These are phyloP conservation scores for Julus scanicus DNA, from an alignment of 2,888 invertebrate genomes.

Conservation along the genomic window DNA sequence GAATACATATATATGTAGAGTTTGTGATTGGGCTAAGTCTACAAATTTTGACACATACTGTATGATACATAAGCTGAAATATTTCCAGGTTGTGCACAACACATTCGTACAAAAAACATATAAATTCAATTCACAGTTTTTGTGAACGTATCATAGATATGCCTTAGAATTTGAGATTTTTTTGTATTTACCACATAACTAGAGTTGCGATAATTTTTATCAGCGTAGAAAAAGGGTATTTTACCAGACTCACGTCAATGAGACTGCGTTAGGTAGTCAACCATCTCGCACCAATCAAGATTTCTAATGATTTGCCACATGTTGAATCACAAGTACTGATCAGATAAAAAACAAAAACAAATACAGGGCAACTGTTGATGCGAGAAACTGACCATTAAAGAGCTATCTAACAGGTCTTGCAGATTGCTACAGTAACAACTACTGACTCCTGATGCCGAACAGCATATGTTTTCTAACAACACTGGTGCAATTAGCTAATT, in stretches of 20 bases:
- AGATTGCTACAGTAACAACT: background rate
- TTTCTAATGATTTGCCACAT: background rate
- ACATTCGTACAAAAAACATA: conserved; percentile 49
- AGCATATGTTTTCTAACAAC: background rate
- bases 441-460: background rate
- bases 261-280: no score
- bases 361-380: background rate
- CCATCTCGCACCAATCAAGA: no score
- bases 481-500: background rate
- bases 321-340: background rate
- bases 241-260: background rate
- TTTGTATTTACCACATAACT: conserved; percentile 41
- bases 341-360: background rate
- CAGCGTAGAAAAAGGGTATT: background rate
- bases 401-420: background rate
- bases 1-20: conserved; percentile 27
- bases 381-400: background rate
- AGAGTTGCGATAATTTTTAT: conserved; percentile 16
- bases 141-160: conserved; percentile 44
- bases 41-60: conserved; percentile 30
- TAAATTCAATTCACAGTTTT: conserved; percentile 43
- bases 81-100: conserved; percentile 39
- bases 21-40: conserved; percentile 25
- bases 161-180: conserved; percentile 42
- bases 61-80: conserved; percentile 46